Percentiles rank a stretch among this genome's conserved stretches.
Evolutionary conservation across 2,888 invertebrate species (phyloP).

Genomic region (Acleris emargana): DNA sequence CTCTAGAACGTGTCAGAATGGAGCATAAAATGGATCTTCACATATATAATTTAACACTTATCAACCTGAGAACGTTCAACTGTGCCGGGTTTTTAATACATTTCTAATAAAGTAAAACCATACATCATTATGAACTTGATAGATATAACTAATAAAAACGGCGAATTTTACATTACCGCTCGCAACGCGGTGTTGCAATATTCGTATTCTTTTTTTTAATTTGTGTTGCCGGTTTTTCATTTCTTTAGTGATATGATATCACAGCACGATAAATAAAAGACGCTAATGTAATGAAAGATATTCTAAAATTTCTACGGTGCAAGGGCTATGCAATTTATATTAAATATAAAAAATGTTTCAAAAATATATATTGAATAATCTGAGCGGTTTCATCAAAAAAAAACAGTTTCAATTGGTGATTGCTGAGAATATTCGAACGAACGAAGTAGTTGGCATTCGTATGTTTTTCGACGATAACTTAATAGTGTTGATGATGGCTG

Average conservation of each 20-base stretch:
- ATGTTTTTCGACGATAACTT: no score
- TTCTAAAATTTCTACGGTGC: no score
- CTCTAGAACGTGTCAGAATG: constrained; percentile 57
- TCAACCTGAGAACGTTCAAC: constrained; percentile 12
- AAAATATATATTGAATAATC: no score
- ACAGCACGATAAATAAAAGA: no score
- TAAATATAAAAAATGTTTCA: no score
- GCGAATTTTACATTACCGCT: constrained; percentile 41
- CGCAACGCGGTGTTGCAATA: constrained; percentile 36
- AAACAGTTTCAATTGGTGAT: no score
- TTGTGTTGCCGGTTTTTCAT: constrained; percentile 40
- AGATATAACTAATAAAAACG: constrained; percentile 35
- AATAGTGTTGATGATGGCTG: no score
- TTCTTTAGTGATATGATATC: constrained; percentile 1
- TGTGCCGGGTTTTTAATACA: constrained; percentile 6
- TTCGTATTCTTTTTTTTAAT: constrained; percentile 17
- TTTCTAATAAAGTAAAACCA: constrained; percentile 19
- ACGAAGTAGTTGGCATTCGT: no score
- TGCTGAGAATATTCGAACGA: no score
- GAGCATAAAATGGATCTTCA: constrained; percentile 46
- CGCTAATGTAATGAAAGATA: no score
- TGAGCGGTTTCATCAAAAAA: no score
- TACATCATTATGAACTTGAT: constrained; percentile 29
- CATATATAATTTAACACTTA: constrained; percentile 26
- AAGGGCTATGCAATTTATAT: no score